Percentiles rank a stretch among this genome's conserved stretches.
These are phyloP conservation scores for Deroptyus accipitrinus DNA, from an alignment of 2,113 vertebrate species.

Conservation along the genomic window DNA sequence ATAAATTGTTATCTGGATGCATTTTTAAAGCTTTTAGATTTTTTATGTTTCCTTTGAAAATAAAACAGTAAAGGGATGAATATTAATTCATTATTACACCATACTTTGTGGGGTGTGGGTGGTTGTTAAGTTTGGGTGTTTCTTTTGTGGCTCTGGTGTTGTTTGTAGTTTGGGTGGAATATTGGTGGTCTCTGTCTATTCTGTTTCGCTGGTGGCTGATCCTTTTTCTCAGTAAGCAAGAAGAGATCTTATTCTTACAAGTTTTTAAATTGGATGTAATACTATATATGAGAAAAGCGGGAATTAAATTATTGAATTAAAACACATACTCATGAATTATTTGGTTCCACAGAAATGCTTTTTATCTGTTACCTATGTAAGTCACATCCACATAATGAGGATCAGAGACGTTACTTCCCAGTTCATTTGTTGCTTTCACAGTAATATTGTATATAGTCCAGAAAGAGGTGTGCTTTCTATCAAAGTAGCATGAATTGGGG, in stretches of 20 bases:
- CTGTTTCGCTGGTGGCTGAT: neutral
- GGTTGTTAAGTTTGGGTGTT: neutral
- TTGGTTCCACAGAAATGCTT: neutral
- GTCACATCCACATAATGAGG: slow-evolving; percentile 84
- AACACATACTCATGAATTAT: neutral
- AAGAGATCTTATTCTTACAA: neutral
- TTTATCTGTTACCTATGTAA: slow-evolving; percentile 81
- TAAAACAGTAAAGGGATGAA: neutral
- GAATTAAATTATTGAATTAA: neutral
- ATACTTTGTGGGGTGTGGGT: neutral
- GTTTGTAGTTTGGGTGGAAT: neutral
- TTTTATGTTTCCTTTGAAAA: neutral
- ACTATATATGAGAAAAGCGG: neutral
- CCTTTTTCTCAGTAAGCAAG: neutral
- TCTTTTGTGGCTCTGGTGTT: neutral
- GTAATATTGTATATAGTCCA: slow-evolving; percentile 91
- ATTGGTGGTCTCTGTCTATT: neutral
- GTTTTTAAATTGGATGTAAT: neutral
- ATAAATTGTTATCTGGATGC: neutral
- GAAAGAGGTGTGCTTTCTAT: slow-evolving; percentile 87
- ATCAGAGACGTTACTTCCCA: slow-evolving; percentile 83
- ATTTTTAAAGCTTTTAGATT: slow-evolving; percentile 4
- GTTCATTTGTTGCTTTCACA: slow-evolving; percentile 84
- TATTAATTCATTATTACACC: neutral
- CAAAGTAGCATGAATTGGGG: slow-evolving; percentile 91